phyloP scores from a whole-genome alignment of 2,888 invertebrate species.

The Marasmarcha lunaedactyla region DNA sequence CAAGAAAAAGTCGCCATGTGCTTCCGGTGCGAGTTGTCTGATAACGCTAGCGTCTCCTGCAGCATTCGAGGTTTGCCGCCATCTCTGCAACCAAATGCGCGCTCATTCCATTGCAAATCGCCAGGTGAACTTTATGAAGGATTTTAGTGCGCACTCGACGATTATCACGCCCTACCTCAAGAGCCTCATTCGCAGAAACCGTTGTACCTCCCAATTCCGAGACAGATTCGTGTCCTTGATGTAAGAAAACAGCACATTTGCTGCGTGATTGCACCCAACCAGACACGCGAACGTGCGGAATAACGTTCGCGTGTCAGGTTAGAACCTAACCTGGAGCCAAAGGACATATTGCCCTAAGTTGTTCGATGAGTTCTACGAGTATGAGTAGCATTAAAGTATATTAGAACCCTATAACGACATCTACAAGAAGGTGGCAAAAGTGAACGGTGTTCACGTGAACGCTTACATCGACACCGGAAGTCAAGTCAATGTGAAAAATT shows the following conservation, averaged over 20 bases:
- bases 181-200: background rate
- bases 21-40: conserved; percentile 18
- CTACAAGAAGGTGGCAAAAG: conserved; percentile 10
- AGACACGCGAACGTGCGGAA: background rate
- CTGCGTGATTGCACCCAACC: conserved; percentile 9
- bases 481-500: conserved; percentile 12
- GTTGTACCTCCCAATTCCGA: background rate
- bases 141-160: conserved; percentile 17
- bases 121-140: conserved; percentile 19
- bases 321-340: conserved; percentile 15
- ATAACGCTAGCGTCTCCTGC: conserved; percentile 18
- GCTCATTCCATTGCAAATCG: conserved; percentile 18
- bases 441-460: conserved; percentile 10
- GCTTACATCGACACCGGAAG: conserved; percentile 15
- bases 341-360: conserved; percentile 16
- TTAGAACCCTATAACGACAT: conserved; percentile 9
- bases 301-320: background rate
- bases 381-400: background rate
- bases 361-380: background rate
- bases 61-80: conserved; percentile 18
- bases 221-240: conserved; percentile 7
- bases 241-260: conserved; percentile 12
- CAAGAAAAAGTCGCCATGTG: conserved; percentile 23
- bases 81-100: conserved; percentile 18
- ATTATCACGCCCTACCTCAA: conserved; percentile 11